Base-by-base conservation (phyloP, 2,797 vertebrate species). In the Neomorphus geoffroyi region DNA sequence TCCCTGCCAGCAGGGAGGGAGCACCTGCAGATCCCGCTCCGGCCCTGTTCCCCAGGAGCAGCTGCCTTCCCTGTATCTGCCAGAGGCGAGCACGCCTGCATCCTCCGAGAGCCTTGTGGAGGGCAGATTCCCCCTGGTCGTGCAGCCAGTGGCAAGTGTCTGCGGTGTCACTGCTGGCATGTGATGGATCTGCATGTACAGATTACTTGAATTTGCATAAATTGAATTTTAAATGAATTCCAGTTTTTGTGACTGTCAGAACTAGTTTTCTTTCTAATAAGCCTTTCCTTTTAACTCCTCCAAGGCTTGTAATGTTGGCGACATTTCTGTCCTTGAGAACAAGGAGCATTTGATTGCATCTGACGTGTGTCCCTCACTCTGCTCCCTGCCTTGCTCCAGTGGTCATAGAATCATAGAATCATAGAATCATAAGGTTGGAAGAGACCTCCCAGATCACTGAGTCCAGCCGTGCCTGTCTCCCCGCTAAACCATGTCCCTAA, bases 201-300 rank as follows among this genome's bases (percentile, higher is more conserved):
- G 91, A 94, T 94, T 74, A 65, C 91, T 88, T 23, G 51, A 19
- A 96, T 97, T 93, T 94, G 82, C 93, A 96, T 97, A 88, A 91
- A 86, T 83, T 83, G 87, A 91, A 91, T 96, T 96, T 94, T 69
- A 95, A 96, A 94, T 91, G 3, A 41, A 86, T 93, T 89, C 72
- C 35, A 35, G 46, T 89, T 94, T 73, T 67, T 90, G 58, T 78
- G 93, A 83, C 62, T 96, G 92, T 92, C 94, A 91, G 84, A 65
- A 88, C 0, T 5, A 83, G 69, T 89, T 96, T 93, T 86, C 79
- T 70, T 78, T n/a, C 78, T 87, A 75, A 64, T 82, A 81, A 85
- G 90, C 43, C 32, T 69, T 88, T 91, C 92, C 69, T 75, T 77
- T 67, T 67, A 82, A 33, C 84, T 88, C 57, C 81, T 75, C 35